phyloP scores from a whole-genome alignment of 2,888 invertebrate genomes.

The Eubasilissa splendida region DNA sequence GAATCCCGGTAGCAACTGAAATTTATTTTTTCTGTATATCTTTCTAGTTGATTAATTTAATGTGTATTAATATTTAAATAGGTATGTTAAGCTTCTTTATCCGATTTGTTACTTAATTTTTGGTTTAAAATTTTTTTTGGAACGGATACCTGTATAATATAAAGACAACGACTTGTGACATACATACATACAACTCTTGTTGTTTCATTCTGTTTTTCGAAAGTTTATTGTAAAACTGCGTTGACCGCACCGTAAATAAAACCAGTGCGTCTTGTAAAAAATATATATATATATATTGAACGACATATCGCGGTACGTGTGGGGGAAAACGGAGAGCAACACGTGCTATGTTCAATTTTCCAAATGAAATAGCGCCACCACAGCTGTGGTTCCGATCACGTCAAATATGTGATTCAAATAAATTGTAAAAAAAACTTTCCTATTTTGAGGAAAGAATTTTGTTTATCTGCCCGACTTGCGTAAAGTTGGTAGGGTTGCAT shows the following conservation, averaged over 20 bases:
- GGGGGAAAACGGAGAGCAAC: background rate
- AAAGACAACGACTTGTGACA: too few relatives aligned
- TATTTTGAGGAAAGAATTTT: background rate
- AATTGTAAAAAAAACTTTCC: background rate
- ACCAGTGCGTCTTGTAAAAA: background rate
- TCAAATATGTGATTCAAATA: conserved; percentile 17
- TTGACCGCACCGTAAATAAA: background rate
- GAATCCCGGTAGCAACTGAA: too few relatives aligned
- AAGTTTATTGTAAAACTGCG: too few relatives aligned
- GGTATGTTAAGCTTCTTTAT: too few relatives aligned
- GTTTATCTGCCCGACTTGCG: background rate
- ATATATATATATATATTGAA: background rate
- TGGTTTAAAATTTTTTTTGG: too few relatives aligned
- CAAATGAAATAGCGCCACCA: background rate
- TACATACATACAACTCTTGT: too few relatives aligned
- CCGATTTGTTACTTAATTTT: too few relatives aligned
- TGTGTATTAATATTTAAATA: too few relatives aligned
- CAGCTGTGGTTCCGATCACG: background rate
- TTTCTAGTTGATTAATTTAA: too few relatives aligned
- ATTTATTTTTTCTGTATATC: too few relatives aligned
- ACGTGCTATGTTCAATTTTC: background rate
- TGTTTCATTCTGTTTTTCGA: too few relatives aligned
- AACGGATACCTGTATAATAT: too few relatives aligned
- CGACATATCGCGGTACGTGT: background rate
- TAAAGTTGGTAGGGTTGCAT: background rate